Evolutionary conservation across 1,140 invertebrate genomes (phyloP).

Genomic region (Drosophila sulfurigaster): DNA sequence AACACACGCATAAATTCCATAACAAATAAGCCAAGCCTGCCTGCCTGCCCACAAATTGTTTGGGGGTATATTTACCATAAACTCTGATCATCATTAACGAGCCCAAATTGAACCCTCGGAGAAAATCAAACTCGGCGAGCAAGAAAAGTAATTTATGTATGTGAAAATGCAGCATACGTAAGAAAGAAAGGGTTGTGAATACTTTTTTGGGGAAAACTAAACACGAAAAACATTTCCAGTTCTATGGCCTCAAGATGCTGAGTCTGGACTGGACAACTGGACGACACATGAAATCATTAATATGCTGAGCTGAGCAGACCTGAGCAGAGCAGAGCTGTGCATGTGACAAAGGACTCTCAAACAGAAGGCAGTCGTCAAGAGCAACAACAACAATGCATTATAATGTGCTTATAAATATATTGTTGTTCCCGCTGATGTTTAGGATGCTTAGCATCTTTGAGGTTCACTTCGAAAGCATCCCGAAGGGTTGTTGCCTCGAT

Average conservation of each 20-base stretch:
- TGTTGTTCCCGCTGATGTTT: slow-evolving; percentile 14
- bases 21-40: slow-evolving; percentile 50
- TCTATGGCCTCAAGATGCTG: slow-evolving; percentile 13
- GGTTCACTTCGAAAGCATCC: slow-evolving; percentile 38
- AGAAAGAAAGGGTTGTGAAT: slow-evolving; percentile 54
- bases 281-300: slow-evolving; percentile 65
- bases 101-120: slow-evolving; percentile 40
- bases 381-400: slow-evolving; percentile 72
- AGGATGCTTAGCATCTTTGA: slow-evolving; percentile 36
- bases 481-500: slow-evolving; percentile 58
- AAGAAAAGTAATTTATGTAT: slow-evolving; percentile 82
- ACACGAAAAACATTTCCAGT: slow-evolving; percentile 19
- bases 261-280: slow-evolving; percentile 18
- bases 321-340: slow-evolving; percentile 75
- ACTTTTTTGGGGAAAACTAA: slow-evolving; percentile 62
- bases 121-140: slow-evolving; percentile 69
- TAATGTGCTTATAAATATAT: slow-evolving; percentile 81
- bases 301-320: slow-evolving; percentile 78
- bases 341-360: slow-evolving; percentile 74
- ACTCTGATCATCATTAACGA: slow-evolving; percentile 73
- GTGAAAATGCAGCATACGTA: slow-evolving; percentile 34
- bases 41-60: slow-evolving; percentile 48
- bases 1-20: slow-evolving; percentile 64
- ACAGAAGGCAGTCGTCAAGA: slow-evolving; percentile 13
- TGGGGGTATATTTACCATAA: slow-evolving; percentile 54